A percentile compares a stretch with the other conserved stretches of the same genome.
Conservation (phyloP, 1,140 invertebrate genomes). For the Trinorchestia longiramus region DNA sequence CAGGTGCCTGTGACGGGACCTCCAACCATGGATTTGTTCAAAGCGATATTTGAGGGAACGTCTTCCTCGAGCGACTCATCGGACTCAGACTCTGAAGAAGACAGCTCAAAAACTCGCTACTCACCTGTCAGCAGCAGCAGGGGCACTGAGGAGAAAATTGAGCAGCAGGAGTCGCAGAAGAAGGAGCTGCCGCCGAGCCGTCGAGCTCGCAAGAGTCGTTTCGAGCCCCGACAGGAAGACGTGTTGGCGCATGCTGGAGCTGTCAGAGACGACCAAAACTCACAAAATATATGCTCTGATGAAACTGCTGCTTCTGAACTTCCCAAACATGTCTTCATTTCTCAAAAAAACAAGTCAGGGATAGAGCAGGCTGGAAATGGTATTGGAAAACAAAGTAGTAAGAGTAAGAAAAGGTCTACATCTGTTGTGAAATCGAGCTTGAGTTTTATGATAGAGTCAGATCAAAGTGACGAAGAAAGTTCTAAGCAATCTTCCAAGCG, state of each 20-base stretch:
- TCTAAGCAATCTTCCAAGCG: neutral
- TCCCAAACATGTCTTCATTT: slow-evolving; percentile 75
- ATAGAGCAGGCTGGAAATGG: slow-evolving; percentile 72
- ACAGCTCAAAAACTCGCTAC: neutral
- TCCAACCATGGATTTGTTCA: slow-evolving; percentile 73
- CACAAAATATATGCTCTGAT: slow-evolving; percentile 56
- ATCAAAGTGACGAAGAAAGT: slow-evolving; percentile 1
- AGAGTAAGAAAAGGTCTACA: neutral
- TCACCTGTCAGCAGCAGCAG: neutral
- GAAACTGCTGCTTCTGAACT: neutral
- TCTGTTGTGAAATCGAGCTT: slow-evolving; percentile 25
- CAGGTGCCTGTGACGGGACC: slow-evolving; percentile 67
- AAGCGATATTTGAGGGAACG: slow-evolving; percentile 74
- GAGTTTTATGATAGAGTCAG: slow-evolving; percentile 30
- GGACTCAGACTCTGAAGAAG: slow-evolving; percentile 72
- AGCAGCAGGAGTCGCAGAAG: slow-evolving; percentile 68
- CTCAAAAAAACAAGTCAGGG: slow-evolving; percentile 70
- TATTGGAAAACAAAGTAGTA: neutral
- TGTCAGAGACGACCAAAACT: neutral
- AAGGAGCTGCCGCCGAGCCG: slow-evolving; percentile 54
- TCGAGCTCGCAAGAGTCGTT: slow-evolving; percentile 69
- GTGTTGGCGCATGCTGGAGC: neutral
- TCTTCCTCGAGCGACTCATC: slow-evolving; percentile 33
- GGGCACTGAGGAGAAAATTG: slow-evolving; percentile 39
- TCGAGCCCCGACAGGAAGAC: slow-evolving; percentile 68